Evolutionary conservation across 2,888 invertebrate genomes (phyloP).

Genomic region (Dynastes hyllus): DNA sequence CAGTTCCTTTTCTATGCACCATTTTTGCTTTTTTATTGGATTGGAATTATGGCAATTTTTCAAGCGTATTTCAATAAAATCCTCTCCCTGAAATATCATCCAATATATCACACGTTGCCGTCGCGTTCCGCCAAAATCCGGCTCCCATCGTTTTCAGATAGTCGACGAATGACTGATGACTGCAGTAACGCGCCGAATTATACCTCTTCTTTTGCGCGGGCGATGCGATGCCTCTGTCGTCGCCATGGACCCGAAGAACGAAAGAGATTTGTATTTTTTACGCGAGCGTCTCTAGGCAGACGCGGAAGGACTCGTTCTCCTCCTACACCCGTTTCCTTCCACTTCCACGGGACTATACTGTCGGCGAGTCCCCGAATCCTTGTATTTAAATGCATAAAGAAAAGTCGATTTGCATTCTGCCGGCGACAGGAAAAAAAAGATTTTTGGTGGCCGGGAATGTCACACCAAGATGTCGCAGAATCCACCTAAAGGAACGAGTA

Average conservation of each 20-base stretch:
- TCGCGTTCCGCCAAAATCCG: constrained; percentile 16
- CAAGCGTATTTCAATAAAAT: constrained; percentile 43
- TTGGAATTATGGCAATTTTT: constrained; percentile 43
- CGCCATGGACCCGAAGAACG: constrained; percentile 9
- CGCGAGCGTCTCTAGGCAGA: neutral
- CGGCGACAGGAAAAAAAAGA: constrained; percentile 19
- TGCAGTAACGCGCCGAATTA: constrained; percentile 35
- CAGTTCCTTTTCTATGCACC: neutral
- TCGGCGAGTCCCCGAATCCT: neutral
- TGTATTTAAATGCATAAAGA: constrained; percentile 47
- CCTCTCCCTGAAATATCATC: constrained; percentile 18
- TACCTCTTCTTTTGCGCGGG: constrained; percentile 9
- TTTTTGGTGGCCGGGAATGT: constrained; percentile 30
- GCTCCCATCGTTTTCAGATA: constrained; percentile 39
- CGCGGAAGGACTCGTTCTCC: neutral
- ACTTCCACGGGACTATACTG: neutral
- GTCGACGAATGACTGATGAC: constrained; percentile 45
- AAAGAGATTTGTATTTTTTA: constrained; percentile 23
- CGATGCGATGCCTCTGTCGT: neutral
- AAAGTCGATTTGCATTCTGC: constrained; percentile 44
- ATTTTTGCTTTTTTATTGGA: constrained; percentile 3
- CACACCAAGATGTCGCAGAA: constrained; percentile 10
- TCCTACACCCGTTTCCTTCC: neutral
- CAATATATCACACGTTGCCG: constrained; percentile 23
- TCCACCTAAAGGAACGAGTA: neutral